phyloP scores from a whole-genome alignment of 2,113 vertebrate genomes.

The Calyptomena viridis region DNA sequence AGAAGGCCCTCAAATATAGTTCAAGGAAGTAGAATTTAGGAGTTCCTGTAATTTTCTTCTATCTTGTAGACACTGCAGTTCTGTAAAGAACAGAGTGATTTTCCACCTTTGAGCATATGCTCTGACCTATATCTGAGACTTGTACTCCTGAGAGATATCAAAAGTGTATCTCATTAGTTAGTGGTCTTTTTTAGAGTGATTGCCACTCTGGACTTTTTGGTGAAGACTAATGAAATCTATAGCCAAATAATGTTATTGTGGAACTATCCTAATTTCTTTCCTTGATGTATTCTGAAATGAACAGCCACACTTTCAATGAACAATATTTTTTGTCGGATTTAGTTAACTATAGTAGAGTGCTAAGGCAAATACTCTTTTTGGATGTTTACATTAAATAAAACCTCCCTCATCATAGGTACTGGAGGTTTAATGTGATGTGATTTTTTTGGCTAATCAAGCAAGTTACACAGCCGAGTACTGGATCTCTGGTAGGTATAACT shows the following conservation, averaged over 20 bases:
- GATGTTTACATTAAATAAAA: background rate
- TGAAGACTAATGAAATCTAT: background rate
- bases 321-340: background rate
- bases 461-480: background rate
- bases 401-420: background rate
- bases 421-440: background rate
- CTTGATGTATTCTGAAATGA: background rate
- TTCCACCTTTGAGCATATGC: background rate
- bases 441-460: background rate
- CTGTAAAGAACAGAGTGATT: background rate
- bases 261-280: background rate
- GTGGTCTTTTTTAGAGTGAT: background rate
- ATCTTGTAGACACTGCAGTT: background rate
- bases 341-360: background rate
- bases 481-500: background rate
- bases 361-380: background rate
- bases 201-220: background rate
- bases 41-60: background rate
- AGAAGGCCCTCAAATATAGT: background rate
- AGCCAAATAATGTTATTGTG: background rate
- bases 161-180: background rate
- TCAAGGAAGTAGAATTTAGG: background rate
- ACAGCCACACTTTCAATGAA: background rate
- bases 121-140: background rate
- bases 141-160: background rate